These are phyloP conservation scores for Lithophane semibrunnea DNA, from an alignment of 2,888 invertebrate species.

Conservation along the genomic window DNA sequence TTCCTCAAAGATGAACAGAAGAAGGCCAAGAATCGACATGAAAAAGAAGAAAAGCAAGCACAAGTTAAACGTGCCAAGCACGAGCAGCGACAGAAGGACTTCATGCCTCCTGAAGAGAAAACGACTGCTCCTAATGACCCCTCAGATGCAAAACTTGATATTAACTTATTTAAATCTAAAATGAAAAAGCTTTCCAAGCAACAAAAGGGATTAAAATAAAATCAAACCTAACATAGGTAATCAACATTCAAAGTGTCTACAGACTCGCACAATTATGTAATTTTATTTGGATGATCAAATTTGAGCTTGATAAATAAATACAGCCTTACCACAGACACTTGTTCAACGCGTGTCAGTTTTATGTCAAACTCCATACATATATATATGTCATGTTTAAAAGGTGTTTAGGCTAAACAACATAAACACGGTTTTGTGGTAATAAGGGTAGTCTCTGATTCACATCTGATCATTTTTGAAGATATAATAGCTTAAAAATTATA, in stretches of 20 bases:
- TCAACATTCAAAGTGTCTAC: slow-evolving; percentile 5
- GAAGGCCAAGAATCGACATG: slow-evolving; percentile 92
- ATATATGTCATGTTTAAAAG: too few species aligned
- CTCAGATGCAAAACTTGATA: slow-evolving; percentile 89
- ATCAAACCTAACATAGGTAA: neutral
- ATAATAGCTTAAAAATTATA: neutral
- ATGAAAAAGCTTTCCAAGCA: slow-evolving; percentile 92
- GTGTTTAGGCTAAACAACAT: too few species aligned
- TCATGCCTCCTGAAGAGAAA: slow-evolving; percentile 94
- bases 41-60: slow-evolving; percentile 94
- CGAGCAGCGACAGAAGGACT: slow-evolving; percentile 94
- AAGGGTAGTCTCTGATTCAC: neutral
- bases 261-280: neutral
- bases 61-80: slow-evolving; percentile 93
- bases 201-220: slow-evolving; percentile 74
- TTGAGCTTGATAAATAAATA: neutral
- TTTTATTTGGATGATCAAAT: slow-evolving; percentile 12
- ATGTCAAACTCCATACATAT: too few species aligned
- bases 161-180: slow-evolving; percentile 94
- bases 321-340: too few species aligned
- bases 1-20: slow-evolving; percentile 97
- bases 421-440: too few species aligned
- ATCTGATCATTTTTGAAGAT: neutral
- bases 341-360: too few species aligned
- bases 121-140: slow-evolving; percentile 66